A percentile compares a stretch with the other conserved stretches of the same genome.
Evolutionary conservation across 2,797 vertebrate species (phyloP).

Genomic region (Spondyliosoma cantharus): DNA sequence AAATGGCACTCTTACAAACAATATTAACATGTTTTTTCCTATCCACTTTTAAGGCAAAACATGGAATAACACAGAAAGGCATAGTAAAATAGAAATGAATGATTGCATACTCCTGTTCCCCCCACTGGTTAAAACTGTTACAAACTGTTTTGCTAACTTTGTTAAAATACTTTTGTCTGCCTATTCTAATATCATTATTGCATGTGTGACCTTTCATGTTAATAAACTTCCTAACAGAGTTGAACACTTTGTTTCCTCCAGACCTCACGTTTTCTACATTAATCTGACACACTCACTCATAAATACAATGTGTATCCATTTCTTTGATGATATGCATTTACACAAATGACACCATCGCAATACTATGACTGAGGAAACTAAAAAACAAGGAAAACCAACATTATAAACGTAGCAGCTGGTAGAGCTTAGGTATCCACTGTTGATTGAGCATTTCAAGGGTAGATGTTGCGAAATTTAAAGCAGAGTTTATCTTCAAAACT

Average conservation of each 20-base stretch:
- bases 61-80: slow-evolving; percentile 56
- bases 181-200: slow-evolving; percentile 43
- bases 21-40: slow-evolving; percentile 32
- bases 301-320: slow-evolving; percentile 30
- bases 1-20: slow-evolving; percentile 71
- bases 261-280: not conserved
- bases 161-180: slow-evolving; percentile 47
- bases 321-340: slow-evolving; percentile 33
- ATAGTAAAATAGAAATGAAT: slow-evolving; percentile 75
- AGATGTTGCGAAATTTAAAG: slow-evolving; percentile 37
- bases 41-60: slow-evolving; percentile 71
- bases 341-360: not conserved
- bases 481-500: not conserved
- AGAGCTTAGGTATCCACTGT: slow-evolving; percentile 21
- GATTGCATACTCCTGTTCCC: slow-evolving; percentile 68
- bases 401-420: slow-evolving; percentile 56
- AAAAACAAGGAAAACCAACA: slow-evolving; percentile 16
- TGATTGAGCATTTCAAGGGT: slow-evolving; percentile 5
- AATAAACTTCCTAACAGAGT: slow-evolving; percentile 15
- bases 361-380: slow-evolving; percentile 32
- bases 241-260: not conserved
- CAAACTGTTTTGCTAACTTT: slow-evolving; percentile 37
- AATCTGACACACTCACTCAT: not conserved
- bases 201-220: slow-evolving; percentile 39
- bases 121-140: slow-evolving; percentile 46